phyloP scores from a whole-genome alignment of 2,888 invertebrate species.

The Ptychoptera contaminata region DNA sequence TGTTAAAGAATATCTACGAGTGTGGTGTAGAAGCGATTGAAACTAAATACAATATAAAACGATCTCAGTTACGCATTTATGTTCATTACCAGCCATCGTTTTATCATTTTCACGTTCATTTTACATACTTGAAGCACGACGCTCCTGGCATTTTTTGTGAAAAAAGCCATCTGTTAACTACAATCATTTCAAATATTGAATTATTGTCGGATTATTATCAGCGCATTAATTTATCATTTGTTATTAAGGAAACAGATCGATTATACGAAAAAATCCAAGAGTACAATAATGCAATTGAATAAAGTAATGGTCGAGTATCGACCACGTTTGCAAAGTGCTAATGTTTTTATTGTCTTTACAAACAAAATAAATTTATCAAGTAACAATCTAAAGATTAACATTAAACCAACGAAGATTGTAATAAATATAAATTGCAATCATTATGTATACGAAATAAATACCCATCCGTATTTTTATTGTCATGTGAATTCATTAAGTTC shows the following conservation, averaged over 20 bases:
- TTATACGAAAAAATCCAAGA: slow-evolving; percentile 46
- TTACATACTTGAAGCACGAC: slow-evolving; percentile 64
- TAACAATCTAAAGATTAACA: background rate
- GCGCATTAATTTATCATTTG: slow-evolving; percentile 64
- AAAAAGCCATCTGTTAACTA: slow-evolving; percentile 71
- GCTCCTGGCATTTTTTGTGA: slow-evolving; percentile 72
- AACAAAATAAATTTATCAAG: background rate
- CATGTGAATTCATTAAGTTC: background rate
- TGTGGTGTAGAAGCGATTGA: slow-evolving; percentile 61
- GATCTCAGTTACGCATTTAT: slow-evolving; percentile 63
- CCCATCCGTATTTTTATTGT: background rate
- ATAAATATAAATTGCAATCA: too few relatives aligned
- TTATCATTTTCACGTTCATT: slow-evolving; percentile 92
- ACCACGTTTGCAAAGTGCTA: slow-evolving; percentile 5
- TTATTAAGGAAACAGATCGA: slow-evolving; percentile 57
- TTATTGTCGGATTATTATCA: slow-evolving; percentile 70
- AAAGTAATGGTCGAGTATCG: slow-evolving; percentile 4
- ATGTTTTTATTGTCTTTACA: slow-evolving; percentile 6
- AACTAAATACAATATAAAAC: slow-evolving; percentile 55
- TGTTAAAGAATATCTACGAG: slow-evolving; percentile 65
- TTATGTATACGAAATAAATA: too few relatives aligned
- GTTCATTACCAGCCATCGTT: slow-evolving; percentile 95
- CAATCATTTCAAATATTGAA: slow-evolving; percentile 83
- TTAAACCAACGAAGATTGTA: background rate
- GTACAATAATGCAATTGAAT: slow-evolving; percentile 3